Evolutionary conservation across 2,888 invertebrate genomes (phyloP), one percentile per base, ranked within the genome.

Genomic region (Epinotia bilunana): DNA sequence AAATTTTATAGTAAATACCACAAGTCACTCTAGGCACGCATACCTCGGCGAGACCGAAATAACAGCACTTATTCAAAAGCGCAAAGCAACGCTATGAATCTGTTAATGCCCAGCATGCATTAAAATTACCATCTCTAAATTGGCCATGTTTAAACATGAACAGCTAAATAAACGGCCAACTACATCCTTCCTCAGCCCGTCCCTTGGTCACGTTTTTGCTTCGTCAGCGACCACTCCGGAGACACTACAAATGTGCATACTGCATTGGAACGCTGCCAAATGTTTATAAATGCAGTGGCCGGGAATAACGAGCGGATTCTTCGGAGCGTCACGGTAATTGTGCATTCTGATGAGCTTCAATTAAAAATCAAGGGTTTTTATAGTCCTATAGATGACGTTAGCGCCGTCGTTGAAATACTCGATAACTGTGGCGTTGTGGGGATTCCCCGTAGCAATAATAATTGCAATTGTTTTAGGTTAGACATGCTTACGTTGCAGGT

Each of bases 281-380:
- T 86, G 86, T 90, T 90, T 90, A 89, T 87, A 86, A 87, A 91
- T 90, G 88, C 89, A 90, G 88, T 87, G 87, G 84, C 84, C 83
- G 80, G 80, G 81, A 83, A 85, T 91, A 91, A 91, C 90, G 88
- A 90, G 86, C 82, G 80, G 84, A 86, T 87, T 88, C 85, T 86
- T 85, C 85, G 77, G 76, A 83, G 78, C 74, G 72, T 79, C 65
- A 68, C 71, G 71, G 78, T 76, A 78, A 75, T 78, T 78, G 77
- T 79, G 78, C 72, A 77, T 77, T 76, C 61, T 74, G 53, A 73
- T 76, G 73, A 68, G 72, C 73, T 74, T 75, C 78, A 79, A 78
- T 75, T 75, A 75, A 75, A 75, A 72, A 46, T 53, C 28, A n/a
- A 23, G 64, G n/a, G 33, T n/a, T 16, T 39, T n/a, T 62, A 11